phyloP scores from a whole-genome alignment of 1,140 invertebrate genomes.

The Nebria ingens region DNA sequence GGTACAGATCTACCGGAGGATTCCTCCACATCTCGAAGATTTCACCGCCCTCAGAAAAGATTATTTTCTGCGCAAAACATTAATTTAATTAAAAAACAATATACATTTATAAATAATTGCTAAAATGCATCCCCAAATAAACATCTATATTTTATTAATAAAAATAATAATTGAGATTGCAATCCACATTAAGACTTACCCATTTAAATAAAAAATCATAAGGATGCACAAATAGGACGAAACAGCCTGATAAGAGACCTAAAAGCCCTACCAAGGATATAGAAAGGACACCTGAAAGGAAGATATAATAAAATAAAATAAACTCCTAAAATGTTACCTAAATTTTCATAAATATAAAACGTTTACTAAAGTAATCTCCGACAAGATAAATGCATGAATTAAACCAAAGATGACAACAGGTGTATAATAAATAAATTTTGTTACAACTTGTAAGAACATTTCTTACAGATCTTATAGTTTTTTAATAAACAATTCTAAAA shows the following conservation, averaged over 20 bases:
- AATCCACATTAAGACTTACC: constrained; percentile 44
- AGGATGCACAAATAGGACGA: constrained; percentile 51
- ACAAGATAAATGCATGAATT: too few relatives aligned
- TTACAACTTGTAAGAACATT: too few relatives aligned
- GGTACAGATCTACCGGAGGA: constrained; percentile 71
- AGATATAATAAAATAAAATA: constrained; percentile 21
- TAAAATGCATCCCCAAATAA: constrained; percentile 3
- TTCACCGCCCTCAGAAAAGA: constrained; percentile 59
- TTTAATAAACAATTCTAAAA: too few relatives aligned
- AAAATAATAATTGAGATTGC: constrained; percentile 16
- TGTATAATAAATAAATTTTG: too few relatives aligned
- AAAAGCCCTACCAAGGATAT: constrained; percentile 53
- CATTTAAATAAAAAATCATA: constrained; percentile 61
- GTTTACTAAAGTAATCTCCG: too few relatives aligned
- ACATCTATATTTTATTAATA: neutral
- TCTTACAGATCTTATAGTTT: too few relatives aligned
- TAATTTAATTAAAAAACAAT: too few relatives aligned
- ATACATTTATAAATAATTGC: constrained; percentile 15
- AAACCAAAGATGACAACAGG: too few relatives aligned
- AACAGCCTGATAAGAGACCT: constrained; percentile 45
- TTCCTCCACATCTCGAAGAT: constrained; percentile 77
- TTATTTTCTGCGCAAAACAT: constrained; percentile 65
- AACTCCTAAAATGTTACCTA: too few relatives aligned
- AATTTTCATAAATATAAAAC: too few relatives aligned
- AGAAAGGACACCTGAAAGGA: constrained; percentile 54